These are phyloP conservation scores for Thripadectes ignobilis DNA, from an alignment of 2,797 vertebrate species.

Conservation along the genomic window DNA sequence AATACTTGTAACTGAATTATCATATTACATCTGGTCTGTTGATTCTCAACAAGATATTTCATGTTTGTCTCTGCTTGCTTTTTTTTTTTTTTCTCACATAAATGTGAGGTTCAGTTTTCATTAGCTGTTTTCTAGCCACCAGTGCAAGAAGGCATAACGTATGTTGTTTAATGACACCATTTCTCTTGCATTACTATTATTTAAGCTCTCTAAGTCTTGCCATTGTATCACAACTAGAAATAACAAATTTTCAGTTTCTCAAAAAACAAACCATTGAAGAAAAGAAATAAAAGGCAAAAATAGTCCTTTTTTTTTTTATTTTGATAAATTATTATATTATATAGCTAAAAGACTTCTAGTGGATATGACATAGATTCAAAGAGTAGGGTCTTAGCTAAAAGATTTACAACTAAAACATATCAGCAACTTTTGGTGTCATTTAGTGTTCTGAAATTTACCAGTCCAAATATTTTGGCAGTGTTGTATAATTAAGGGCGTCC, in stretches of 20 bases:
- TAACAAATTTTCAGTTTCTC: background rate
- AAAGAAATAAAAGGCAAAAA: fast-evolving
- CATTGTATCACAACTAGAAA: background rate
- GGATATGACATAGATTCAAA: slow-evolving; percentile 16
- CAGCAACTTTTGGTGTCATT: slow-evolving; percentile 28
- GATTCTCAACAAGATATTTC: background rate
- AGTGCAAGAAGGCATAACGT: background rate
- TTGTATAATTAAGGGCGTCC: slow-evolving; percentile 17
- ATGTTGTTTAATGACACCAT: background rate
- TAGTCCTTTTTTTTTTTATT: background rate
- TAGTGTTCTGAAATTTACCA: slow-evolving; percentile 9
- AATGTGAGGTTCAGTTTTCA: background rate
- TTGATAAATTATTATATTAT: slow-evolving; percentile 29
- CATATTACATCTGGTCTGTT: background rate
- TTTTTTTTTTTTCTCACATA: background rate
- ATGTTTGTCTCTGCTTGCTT: background rate
- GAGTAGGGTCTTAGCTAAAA: slow-evolving; percentile 10
- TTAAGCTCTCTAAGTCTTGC: background rate
- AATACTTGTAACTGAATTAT: background rate
- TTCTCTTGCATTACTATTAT: background rate
- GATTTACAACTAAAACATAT: slow-evolving; percentile 55
- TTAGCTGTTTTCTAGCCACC: background rate
- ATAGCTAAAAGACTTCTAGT: slow-evolving; percentile 33
- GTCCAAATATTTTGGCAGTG: background rate
- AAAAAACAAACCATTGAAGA: background rate